Base-by-base conservation (phyloP, 2,797 vertebrate species). In the Sus cebifrons region DNA sequence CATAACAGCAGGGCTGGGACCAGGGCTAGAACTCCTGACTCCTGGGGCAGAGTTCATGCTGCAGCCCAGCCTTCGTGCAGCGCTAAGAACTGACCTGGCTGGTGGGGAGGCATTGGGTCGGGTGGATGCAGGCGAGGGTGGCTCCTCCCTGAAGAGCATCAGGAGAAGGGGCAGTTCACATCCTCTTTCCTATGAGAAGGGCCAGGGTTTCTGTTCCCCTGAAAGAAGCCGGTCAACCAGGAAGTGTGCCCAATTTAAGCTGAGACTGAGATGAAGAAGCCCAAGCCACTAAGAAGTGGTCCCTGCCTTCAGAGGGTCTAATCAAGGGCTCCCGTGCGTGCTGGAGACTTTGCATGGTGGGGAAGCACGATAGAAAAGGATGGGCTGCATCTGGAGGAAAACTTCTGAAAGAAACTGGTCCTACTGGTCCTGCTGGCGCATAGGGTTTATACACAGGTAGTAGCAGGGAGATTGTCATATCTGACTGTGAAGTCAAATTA, bases 251-350 rank as follows among this genome's bases (percentile, higher is more conserved):
- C 49, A n/a, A 40, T 79, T 91, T 56, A 84, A 49, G 32, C 32
- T 60, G 65, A 96, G 27, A 40, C 40, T n/a, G 27, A 95, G 25
- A 60, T 52, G 20, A 58, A 64, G 52, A 86, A 73, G 17, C 71
- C 23, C 7, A 36, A 67, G 73, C 15, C 67, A 32, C 29, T 32
- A 12, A 75, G 68, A 65, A 27, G 67, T 29, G 3, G 56, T 20
- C 14, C 7, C 11, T 75, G 65, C 6, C 8, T 17, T 65, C 36
- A 36, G n/a, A 75, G 70, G 52, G 58, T 68, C 74, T 68, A 60
- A 60, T 16, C 14, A 75, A 62, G 16, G 0, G 0, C 64, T 73
- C 2, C 7, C 4, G 25, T 52, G 29, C 54, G 17, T 82, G 18
- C n/a, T 73, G n/a, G 85, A 92, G 71, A 73, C 11, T 89, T 75